Evolutionary conservation across 2,113 vertebrate genomes (phyloP).

Genomic region (Sphaerodactylus townsendi): DNA sequence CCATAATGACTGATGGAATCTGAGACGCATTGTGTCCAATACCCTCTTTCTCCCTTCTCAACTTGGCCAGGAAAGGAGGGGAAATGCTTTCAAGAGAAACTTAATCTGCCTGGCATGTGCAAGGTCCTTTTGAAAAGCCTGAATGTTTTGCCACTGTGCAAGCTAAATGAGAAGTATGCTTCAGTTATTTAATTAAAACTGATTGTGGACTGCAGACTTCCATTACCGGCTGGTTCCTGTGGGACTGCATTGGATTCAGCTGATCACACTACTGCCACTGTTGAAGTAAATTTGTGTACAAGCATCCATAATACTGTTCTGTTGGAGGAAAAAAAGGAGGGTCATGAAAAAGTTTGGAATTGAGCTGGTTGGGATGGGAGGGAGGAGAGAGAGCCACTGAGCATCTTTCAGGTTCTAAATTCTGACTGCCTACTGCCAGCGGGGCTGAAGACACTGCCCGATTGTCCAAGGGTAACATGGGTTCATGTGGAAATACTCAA

Average conservation of each 20-base stretch:
- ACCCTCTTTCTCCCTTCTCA: constrained; percentile 12
- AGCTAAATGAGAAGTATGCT: constrained; percentile 42
- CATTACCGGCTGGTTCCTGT: constrained; percentile 8
- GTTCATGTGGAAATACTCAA: constrained; percentile 47
- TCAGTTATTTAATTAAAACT: constrained; percentile 34
- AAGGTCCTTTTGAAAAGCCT: constrained; percentile 38
- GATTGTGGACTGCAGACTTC: constrained; percentile 2
- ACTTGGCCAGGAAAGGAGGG: background rate
- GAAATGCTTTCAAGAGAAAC: constrained; percentile 41
- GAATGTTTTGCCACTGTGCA: constrained; percentile 13
- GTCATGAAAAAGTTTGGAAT: constrained; percentile 32
- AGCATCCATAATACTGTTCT: constrained; percentile 32
- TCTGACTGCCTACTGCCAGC: constrained; percentile 52
- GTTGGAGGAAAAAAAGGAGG: background rate
- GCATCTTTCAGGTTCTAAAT: constrained; percentile 57
- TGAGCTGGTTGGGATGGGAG: background rate
- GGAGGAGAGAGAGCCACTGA: constrained; percentile 18
- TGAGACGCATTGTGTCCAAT: constrained; percentile 2
- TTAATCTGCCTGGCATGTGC: constrained; percentile 46
- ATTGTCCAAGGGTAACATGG: constrained; percentile 53
- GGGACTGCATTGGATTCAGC: constrained; percentile 40
- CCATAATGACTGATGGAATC: background rate
- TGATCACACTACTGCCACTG: constrained; percentile 46
- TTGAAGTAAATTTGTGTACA: constrained; percentile 28
- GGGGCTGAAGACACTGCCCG: constrained; percentile 55